Base-by-base conservation (phyloP, 2,888 invertebrate genomes). In the Phalangium opilio region DNA sequence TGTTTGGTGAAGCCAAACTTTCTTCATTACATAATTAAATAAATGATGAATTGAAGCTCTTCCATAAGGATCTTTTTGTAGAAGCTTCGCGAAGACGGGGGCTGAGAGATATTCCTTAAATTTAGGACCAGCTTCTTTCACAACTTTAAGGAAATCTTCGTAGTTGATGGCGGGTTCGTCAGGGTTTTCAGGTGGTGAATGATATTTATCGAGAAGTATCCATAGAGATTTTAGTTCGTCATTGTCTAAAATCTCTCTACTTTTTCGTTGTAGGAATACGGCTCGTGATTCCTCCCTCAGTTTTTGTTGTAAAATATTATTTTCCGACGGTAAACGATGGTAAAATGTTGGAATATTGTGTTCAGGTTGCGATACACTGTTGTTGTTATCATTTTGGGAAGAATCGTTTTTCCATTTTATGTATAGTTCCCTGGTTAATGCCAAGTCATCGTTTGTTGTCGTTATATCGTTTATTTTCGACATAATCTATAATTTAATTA, bases 1-100 rank as follows among this genome's bases (percentile, higher is more conserved):
- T 0, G 91, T 91, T 69, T 95, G 91, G 61, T 87, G 84, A 41
- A 90, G 70, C 91, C 93, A 95, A 7, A 90, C 86, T 63, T 91
- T 83, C 12, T 87, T 73, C 89, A 91, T 87, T 1, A 89, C 82
- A 62, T 93, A 95, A 67, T 91, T 93, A 66, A 91, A 93, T 50
- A 95, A 74, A 0, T 85, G 81, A 65, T 83, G 81, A 15, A 89
- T 86, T 17, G 85, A 81, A 27, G 95, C 81, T 48, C 84, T 73
- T 0, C 90, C 90, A 58, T 83, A 80, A 0, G 81, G 78, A 62
- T 93, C 91, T 1, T 79, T 78, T 50, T 83, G 81, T 62, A 86
- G 81, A 3, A 95, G 70, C 53, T 87, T 84, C 1, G 85, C 83
- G 66, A 90, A 95, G 12, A 87, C 78, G 56, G 77, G 78, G 0